Percentiles rank a stretch among this genome's conserved stretches.
Conservation (phyloP, 2,113 vertebrate genomes). For the Rhabdornis inornatus region DNA sequence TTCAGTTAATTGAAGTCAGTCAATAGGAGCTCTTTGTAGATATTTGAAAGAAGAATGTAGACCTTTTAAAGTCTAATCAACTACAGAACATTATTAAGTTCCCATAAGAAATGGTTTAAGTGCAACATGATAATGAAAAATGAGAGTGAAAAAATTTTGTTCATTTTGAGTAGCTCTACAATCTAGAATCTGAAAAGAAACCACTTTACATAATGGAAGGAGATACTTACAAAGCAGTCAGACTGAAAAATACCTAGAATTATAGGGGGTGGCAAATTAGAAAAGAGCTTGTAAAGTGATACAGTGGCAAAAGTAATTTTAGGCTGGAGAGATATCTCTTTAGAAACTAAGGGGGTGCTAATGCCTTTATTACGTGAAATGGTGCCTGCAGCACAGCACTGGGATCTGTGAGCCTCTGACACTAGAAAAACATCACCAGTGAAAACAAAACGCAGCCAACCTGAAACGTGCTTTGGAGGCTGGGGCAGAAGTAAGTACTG, state of each 20-base stretch:
- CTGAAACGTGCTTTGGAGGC: background rate
- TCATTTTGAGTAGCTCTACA: constrained; percentile 55
- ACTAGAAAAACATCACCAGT: background rate
- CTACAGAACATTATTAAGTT: constrained; percentile 45
- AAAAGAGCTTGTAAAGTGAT: constrained; percentile 43
- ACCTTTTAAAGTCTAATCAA: constrained; percentile 44
- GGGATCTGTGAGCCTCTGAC: background rate
- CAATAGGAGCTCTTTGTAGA: constrained; percentile 31
- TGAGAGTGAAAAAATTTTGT: constrained; percentile 31
- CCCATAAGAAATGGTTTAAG: constrained; percentile 63
- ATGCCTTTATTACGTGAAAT: constrained; percentile 29
- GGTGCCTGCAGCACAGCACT: background rate
- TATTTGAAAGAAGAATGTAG: constrained; percentile 34
- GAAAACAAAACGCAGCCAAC: background rate
- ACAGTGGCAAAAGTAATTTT: constrained; percentile 26
- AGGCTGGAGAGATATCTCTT: background rate
- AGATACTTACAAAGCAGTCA: constrained; percentile 47
- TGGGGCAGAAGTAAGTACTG: background rate
- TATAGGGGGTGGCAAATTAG: constrained; percentile 53
- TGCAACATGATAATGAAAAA: constrained; percentile 54
- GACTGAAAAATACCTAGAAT: constrained; percentile 40
- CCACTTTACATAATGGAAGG: constrained; percentile 56
- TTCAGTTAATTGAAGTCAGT: constrained; percentile 55
- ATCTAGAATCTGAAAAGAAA: constrained; percentile 62
- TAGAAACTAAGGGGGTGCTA: constrained; percentile 13